Evolutionary conservation across 2,797 vertebrate genomes (phyloP).

Genomic region (Aselliscus stoliczkanus): DNA sequence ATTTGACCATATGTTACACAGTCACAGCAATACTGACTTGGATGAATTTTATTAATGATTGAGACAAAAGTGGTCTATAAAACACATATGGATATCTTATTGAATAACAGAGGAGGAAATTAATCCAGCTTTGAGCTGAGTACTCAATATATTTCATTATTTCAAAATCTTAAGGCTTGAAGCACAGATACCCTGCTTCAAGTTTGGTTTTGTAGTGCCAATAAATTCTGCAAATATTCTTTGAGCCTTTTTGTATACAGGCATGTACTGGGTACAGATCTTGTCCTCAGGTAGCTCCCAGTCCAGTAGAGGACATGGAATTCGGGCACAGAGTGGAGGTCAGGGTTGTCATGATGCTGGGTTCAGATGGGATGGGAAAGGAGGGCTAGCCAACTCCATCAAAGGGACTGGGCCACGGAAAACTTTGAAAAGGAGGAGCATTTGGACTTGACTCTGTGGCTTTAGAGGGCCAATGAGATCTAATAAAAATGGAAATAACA

Average conservation of each 20-base stretch:
- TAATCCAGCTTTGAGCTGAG: not conserved
- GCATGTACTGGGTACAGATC: no score
- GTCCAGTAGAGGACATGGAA: not conserved
- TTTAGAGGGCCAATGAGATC: not conserved
- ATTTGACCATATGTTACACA: not conserved
- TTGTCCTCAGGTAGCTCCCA: not conserved
- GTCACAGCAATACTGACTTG: not conserved
- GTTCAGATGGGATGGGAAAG: not conserved
- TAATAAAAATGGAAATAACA: not conserved
- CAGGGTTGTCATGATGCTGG: no score
- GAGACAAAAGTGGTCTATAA: not conserved
- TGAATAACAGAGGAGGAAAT: not conserved
- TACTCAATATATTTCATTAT: not conserved
- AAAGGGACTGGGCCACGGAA: fast-evolving
- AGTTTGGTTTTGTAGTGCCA: not conserved
- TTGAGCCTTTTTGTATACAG: not conserved
- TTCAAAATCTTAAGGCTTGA: not conserved
- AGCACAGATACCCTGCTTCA: not conserved
- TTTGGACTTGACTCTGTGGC: not conserved
- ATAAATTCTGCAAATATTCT: not conserved
- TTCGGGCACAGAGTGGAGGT: not conserved
- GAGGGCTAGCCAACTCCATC: not conserved
- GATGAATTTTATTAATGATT: not conserved
- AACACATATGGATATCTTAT: not conserved
- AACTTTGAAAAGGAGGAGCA: not conserved